These are phyloP conservation scores for Crocidura indochinensis DNA, from an alignment of 2,797 vertebrate genomes.

Conservation along the genomic window DNA sequence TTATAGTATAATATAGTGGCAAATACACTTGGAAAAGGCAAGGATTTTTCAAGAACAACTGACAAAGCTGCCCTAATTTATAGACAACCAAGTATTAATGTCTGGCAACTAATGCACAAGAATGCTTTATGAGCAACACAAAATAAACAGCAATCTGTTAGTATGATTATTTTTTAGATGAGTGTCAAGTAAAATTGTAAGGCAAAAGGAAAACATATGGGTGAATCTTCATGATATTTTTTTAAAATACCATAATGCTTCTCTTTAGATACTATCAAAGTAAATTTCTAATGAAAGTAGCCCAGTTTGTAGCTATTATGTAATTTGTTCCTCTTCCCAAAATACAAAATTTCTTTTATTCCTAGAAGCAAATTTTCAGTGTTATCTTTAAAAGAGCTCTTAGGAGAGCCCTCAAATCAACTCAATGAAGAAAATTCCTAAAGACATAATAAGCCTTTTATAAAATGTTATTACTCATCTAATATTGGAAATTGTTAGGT, in stretches of 20 bases:
- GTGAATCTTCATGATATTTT: constrained; percentile 70
- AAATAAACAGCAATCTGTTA: constrained; percentile 74
- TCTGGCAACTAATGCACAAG: constrained; percentile 53
- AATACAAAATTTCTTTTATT: constrained; percentile 61
- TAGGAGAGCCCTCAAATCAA: constrained; percentile 68
- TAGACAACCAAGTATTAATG: constrained; percentile 69
- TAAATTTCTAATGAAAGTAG: constrained; percentile 56
- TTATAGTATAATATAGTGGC: not conserved
- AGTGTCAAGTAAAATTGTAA: constrained; percentile 64
- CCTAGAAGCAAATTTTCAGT: constrained; percentile 41
- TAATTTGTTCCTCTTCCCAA: constrained; percentile 30
- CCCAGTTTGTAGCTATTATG: not conserved
- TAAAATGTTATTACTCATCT: constrained; percentile 27
- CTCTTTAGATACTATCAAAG: constrained; percentile 60
- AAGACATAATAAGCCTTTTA: constrained; percentile 61
- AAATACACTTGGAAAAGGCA: constrained; percentile 59
- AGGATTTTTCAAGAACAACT: constrained; percentile 61
- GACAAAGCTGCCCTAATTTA: constrained; percentile 46
- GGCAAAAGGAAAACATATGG: constrained; percentile 57
- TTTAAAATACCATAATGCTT: constrained; percentile 72
- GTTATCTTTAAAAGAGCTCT: not conserved
- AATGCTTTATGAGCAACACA: constrained; percentile 65
- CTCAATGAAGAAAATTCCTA: constrained; percentile 43
- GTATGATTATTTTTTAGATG: not conserved
- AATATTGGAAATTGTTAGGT: constrained; percentile 69